Evolutionary conservation across 2,888 invertebrate species (phyloP).

Genomic region (Lithodes maja): DNA sequence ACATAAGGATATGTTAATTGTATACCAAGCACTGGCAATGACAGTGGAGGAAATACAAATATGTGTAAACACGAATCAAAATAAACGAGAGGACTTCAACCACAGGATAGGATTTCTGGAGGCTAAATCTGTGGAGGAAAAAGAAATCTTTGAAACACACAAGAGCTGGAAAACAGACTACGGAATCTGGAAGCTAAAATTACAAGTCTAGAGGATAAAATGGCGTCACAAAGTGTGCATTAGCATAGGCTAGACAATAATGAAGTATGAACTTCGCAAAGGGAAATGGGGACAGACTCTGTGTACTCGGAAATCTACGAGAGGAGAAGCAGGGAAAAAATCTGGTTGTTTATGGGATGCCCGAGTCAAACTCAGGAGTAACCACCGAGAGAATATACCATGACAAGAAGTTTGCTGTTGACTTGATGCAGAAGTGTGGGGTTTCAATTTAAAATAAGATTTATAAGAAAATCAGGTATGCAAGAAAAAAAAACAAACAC

Average conservation of each 20-base stretch:
- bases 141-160: neutral
- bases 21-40: neutral
- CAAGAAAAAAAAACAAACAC: neutral
- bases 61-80: slow-evolving; percentile 22
- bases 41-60: slow-evolving; percentile 15
- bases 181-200: slow-evolving; percentile 27
- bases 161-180: slow-evolving; percentile 24
- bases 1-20: slow-evolving; percentile 3
- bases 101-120: slow-evolving; percentile 26
- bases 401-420: neutral
- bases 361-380: slow-evolving; percentile 3
- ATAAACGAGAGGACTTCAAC: slow-evolving; percentile 7
- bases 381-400: neutral
- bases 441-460: slow-evolving; percentile 1
- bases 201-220: neutral
- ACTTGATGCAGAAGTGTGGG: neutral
- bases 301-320: neutral
- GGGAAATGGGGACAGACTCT: neutral
- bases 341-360: slow-evolving; percentile 6
- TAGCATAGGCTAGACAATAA: neutral
- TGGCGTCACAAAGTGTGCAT: neutral
- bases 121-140: slow-evolving; percentile 6
- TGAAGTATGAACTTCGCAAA: neutral
- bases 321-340: neutral
- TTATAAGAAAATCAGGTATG: neutral